Evolutionary conservation across 1,140 invertebrate species (phyloP).

Genomic region (Hyles euphorbiae): DNA sequence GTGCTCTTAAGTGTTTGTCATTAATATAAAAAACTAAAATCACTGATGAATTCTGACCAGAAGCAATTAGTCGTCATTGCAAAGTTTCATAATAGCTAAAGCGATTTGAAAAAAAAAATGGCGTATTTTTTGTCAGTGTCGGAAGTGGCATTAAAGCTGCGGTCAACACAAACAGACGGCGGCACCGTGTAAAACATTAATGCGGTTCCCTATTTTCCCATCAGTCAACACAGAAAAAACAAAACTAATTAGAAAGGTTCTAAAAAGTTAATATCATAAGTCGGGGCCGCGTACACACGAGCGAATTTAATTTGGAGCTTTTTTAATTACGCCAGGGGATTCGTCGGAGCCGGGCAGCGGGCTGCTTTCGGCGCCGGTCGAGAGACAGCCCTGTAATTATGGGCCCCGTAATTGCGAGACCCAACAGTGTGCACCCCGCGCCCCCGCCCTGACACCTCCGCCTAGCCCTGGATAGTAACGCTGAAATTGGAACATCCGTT

Average conservation of each 20-base stretch:
- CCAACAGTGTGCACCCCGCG: constrained; percentile 36
- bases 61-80: no score
- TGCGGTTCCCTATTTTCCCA: constrained; percentile 35
- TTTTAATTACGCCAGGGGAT: constrained; percentile 71
- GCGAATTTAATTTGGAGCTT: constrained; percentile 74
- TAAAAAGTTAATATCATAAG: constrained; percentile 73
- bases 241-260: constrained; percentile 71
- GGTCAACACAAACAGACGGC: background rate
- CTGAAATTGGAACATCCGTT: no score
- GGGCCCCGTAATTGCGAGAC: constrained; percentile 64
- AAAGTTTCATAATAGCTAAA: no score
- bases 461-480: constrained; percentile 44
- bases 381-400: constrained; percentile 69
- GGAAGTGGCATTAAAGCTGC: background rate
- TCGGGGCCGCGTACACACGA: constrained; percentile 56
- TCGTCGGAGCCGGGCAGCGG: constrained; percentile 35
- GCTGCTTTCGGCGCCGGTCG: constrained; percentile 66
- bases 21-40: no score
- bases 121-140: background rate
- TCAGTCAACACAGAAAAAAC: constrained; percentile 36
- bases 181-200: constrained; percentile 11
- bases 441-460: constrained; percentile 27
- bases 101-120: no score
- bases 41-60: no score
- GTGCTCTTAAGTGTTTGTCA: no score